A percentile compares a stretch with the other conserved stretches of the same genome.
Evolutionary conservation across 1,140 invertebrate genomes (phyloP).

Genomic region (Danaus melanippus): DNA sequence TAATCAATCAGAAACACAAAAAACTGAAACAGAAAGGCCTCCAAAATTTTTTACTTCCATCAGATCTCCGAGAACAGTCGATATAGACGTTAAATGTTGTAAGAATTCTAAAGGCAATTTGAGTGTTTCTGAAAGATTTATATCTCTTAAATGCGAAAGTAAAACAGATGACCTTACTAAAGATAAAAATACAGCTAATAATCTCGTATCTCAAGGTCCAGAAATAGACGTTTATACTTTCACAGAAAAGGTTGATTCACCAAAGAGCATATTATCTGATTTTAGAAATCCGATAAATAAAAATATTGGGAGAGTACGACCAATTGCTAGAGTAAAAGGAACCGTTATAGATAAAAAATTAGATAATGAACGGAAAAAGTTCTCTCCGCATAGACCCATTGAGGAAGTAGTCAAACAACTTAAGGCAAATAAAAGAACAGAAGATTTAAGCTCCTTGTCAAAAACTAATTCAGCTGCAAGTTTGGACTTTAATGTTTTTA

Average conservation of each 20-base stretch:
- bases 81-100: conserved; percentile 62
- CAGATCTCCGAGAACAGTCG: conserved; percentile 56
- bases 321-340: conserved; percentile 69
- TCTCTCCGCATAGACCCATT: conserved; percentile 62
- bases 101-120: conserved; percentile 64
- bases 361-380: conserved; percentile 64
- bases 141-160: conserved; percentile 56
- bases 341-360: conserved; percentile 66
- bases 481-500: conserved; percentile 20
- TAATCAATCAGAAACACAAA: conserved; percentile 35
- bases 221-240: conserved; percentile 66
- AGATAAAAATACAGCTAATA: conserved; percentile 45
- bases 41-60: conserved; percentile 64
- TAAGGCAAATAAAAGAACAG: conserved; percentile 57
- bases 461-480: conserved; percentile 20
- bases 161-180: conserved; percentile 50
- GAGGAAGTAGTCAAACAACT: conserved; percentile 66
- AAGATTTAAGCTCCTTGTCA: conserved; percentile 41
- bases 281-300: conserved; percentile 59
- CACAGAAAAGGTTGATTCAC: conserved; percentile 65
- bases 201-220: conserved; percentile 52
- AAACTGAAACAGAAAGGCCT: conserved; percentile 53
- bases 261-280: conserved; percentile 62
- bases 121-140: conserved; percentile 57
- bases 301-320: conserved; percentile 61